Conservation (phyloP, 2,888 invertebrate genomes). For the Biston betularia region DNA sequence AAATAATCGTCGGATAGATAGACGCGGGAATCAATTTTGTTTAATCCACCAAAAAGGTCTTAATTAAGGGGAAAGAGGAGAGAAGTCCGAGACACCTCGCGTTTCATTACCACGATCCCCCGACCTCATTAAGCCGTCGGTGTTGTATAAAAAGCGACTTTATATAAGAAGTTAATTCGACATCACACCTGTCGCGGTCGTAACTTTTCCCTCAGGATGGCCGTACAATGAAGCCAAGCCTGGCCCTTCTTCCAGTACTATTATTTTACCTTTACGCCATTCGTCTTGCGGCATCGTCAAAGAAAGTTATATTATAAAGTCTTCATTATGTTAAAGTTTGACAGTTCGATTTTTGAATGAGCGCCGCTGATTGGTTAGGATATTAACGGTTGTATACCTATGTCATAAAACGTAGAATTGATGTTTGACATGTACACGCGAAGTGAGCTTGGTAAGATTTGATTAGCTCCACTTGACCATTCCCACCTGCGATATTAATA, state of each 20-base stretch:
- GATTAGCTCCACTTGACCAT: conserved; percentile 48
- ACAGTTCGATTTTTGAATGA: conserved; percentile 78
- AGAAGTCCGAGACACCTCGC: conserved; percentile 67
- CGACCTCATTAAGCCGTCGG: conserved; percentile 77
- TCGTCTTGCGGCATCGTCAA: conserved; percentile 77
- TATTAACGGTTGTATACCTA: conserved; percentile 55
- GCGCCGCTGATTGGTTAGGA: conserved; percentile 61
- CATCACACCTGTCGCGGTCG: conserved; percentile 84
- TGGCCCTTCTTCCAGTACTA: conserved; percentile 68
- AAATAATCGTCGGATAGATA: conserved; percentile 31
- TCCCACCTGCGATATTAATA: conserved; percentile 52
- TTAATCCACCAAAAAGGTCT: conserved; percentile 66
- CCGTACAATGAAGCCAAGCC: conserved; percentile 80
- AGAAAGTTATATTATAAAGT: conserved; percentile 76
- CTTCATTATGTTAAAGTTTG: conserved; percentile 77
- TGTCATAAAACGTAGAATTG: conserved; percentile 55
- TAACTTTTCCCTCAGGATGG: conserved; percentile 79
- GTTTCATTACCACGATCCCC: conserved; percentile 78
- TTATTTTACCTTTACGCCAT: conserved; percentile 71
- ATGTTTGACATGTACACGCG: conserved; percentile 52
- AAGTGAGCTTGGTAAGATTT: conserved; percentile 52
- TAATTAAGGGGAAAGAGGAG: conserved; percentile 71
- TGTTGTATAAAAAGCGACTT: conserved; percentile 80
- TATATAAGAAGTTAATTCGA: conserved; percentile 84
- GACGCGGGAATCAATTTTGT: conserved; percentile 55